phyloP scores from a whole-genome alignment of 2,113 vertebrate genomes.

The Eleginops maclovinus region DNA sequence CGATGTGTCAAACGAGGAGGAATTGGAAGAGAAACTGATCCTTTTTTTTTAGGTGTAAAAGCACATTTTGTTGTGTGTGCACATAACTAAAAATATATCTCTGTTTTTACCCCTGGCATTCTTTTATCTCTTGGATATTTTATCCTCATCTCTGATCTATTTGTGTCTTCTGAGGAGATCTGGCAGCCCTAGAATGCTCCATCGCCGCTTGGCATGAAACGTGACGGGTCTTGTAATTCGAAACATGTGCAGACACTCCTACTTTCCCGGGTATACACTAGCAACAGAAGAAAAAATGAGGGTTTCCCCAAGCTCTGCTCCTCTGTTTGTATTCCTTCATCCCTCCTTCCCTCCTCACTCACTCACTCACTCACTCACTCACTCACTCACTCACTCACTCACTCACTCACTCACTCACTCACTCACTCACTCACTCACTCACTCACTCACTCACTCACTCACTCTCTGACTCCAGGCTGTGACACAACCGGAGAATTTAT shows the following conservation, averaged over 20 bases:
- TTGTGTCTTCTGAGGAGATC: constrained; percentile 30
- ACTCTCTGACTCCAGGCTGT: not conserved
- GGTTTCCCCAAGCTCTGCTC: constrained; percentile 58
- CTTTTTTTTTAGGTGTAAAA: constrained; percentile 3
- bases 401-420: not conserved
- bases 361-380: not conserved
- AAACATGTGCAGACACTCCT: constrained; percentile 58
- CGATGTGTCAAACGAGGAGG: not conserved
- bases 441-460: not conserved
- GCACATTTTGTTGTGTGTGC: not conserved
- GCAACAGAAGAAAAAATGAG: constrained; percentile 25
- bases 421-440: not conserved
- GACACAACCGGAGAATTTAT: constrained; percentile 47
- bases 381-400: not conserved
- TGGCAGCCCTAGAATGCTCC: constrained; percentile 53
- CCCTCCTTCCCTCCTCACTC: not conserved
- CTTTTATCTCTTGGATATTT: constrained; percentile 26
- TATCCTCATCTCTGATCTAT: not conserved
- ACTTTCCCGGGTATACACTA: constrained; percentile 16
- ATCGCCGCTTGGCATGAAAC: constrained; percentile 40
- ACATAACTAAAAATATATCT: constrained; percentile 27
- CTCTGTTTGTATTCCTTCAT: not conserved
- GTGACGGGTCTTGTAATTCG: constrained; percentile 55
- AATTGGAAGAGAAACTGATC: not conserved
- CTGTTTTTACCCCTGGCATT: not conserved